Percentiles rank a stretch among this genome's conserved stretches.
These are phyloP conservation scores for Tokudaia muenninki DNA, from an alignment of 2,797 vertebrate species.

Conservation along the genomic window DNA sequence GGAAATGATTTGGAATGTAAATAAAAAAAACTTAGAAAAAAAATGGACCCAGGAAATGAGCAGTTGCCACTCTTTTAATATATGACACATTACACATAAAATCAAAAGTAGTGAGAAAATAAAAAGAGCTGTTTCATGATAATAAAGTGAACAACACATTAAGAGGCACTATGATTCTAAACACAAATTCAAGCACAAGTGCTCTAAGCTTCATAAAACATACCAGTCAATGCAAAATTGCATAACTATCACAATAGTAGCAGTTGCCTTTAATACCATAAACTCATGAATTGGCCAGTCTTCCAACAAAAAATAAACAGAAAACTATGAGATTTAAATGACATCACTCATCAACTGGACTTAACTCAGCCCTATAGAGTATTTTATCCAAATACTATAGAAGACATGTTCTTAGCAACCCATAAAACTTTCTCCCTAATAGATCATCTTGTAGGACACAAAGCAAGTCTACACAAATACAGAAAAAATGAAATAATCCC, in stretches of 20 bases:
- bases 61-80: background rate
- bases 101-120: background rate
- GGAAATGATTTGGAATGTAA: too few species aligned
- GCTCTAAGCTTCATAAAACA: background rate
- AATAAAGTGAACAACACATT: background rate
- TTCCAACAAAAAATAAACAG: background rate
- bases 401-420: background rate
- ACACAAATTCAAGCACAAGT: background rate
- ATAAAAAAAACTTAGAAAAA: too few species aligned
- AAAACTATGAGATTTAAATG: background rate
- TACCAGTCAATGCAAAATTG: background rate
- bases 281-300: background rate
- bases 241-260: background rate
- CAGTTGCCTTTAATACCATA: background rate
- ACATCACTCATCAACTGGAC: background rate
- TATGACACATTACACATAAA: background rate
- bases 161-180: background rate
- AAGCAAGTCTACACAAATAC: background rate
- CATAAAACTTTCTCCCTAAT: background rate
- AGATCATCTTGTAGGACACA: background rate
- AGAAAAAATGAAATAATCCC: background rate
- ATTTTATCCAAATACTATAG: background rate
- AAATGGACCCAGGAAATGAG: background rate
- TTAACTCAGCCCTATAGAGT: background rate
- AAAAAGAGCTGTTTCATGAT: background rate